These are phyloP conservation scores for Pipra filicauda DNA, from an alignment of 2,113 vertebrate genomes.

Conservation along the genomic window DNA sequence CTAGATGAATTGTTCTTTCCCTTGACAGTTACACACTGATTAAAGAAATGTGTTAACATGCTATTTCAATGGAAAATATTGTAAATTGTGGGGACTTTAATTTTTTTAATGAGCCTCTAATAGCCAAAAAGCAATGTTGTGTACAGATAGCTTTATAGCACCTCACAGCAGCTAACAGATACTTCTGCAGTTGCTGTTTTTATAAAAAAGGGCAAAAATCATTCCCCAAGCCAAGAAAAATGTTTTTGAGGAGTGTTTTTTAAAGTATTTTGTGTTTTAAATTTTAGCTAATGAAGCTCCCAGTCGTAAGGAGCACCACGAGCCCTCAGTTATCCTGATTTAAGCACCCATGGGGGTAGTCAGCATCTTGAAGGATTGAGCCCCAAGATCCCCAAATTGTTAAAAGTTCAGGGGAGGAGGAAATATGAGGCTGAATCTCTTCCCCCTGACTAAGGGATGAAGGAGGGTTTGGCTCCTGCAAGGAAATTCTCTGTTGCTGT, in stretches of 20 bases:
- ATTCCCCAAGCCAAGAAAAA: neutral
- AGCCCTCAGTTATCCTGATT: neutral
- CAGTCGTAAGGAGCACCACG: neutral
- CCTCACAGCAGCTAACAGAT: neutral
- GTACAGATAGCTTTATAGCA: neutral
- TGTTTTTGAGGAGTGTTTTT: neutral
- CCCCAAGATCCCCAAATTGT: neutral
- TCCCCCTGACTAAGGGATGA: neutral
- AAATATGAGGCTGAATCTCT: neutral
- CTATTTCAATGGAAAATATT: conserved; percentile 67
- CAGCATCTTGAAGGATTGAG: neutral
- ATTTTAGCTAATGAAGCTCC: neutral
- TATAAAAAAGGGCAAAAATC: neutral
- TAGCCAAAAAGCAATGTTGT: conserved; percentile 9
- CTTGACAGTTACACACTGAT: conserved; percentile 44
- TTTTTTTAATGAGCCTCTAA: conserved; percentile 63
- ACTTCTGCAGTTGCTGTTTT: neutral
- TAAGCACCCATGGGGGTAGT: neutral
- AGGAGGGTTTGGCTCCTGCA: neutral
- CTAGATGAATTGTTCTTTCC: conserved; percentile 60
- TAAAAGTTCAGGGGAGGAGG: neutral
- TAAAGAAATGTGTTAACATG: conserved; percentile 66
- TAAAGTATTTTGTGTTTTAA: neutral
- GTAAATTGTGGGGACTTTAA: conserved; percentile 43
- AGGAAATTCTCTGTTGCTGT: neutral